phyloP scores from a whole-genome alignment of 2,797 vertebrate species.

The Sciurus carolinensis region DNA sequence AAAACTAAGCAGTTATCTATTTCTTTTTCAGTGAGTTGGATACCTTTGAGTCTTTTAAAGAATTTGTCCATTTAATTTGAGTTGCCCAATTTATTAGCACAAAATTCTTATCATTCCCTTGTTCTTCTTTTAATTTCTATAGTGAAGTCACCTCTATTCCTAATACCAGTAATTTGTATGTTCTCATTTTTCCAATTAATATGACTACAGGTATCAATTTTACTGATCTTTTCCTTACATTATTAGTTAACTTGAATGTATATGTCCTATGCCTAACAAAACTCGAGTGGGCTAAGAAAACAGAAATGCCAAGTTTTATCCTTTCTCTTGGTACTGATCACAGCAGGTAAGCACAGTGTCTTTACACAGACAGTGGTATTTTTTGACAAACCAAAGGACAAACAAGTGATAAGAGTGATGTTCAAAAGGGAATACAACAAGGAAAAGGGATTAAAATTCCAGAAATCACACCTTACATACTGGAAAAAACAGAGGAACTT shows the following conservation, averaged over 20 bases:
- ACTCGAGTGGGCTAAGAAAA: neutral
- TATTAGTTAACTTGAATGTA: neutral
- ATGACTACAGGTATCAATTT: neutral
- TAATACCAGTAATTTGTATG: neutral
- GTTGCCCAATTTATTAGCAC: neutral
- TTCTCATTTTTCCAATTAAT: neutral
- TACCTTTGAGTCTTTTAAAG: neutral
- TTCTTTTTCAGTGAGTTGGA: neutral
- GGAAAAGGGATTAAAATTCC: neutral
- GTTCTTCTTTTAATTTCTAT: neutral
- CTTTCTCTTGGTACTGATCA: neutral
- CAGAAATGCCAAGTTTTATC: neutral
- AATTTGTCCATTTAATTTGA: neutral
- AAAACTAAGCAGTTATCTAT: neutral
- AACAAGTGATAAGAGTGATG: neutral
- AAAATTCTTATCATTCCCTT: neutral
- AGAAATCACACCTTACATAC: neutral
- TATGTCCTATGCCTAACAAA: neutral
- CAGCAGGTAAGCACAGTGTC: neutral
- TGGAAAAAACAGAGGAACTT: neutral
- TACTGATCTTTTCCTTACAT: constrained; percentile 8
- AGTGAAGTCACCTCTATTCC: neutral
- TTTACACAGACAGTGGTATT: neutral
- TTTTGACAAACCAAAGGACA: constrained; percentile 9
- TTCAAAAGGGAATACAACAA: neutral